Evolutionary conservation across 2,113 vertebrate species (phyloP).

Genomic region (Artemisiospiza belli): DNA sequence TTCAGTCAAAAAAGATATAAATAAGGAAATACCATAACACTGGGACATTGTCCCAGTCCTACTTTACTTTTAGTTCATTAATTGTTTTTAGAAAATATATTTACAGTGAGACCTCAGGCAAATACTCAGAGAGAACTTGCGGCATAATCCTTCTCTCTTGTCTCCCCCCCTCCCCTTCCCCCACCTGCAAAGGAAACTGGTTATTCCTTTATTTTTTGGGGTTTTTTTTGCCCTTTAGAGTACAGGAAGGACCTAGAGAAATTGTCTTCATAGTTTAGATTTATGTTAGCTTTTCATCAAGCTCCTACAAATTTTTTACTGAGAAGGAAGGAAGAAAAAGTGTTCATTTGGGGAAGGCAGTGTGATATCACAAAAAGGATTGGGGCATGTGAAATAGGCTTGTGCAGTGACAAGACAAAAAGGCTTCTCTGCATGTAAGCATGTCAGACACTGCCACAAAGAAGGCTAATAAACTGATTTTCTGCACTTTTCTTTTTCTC

Average conservation of each 20-base stretch:
- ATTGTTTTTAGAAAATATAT: slow-evolving; percentile 23
- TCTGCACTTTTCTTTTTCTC: not conserved
- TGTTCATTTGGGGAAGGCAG: not conserved
- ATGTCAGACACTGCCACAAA: not conserved
- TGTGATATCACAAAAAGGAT: not conserved
- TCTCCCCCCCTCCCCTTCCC: not conserved
- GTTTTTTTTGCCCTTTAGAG: not conserved
- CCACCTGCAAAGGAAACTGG: not conserved
- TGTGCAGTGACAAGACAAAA: not conserved
- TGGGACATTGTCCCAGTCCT: slow-evolving; percentile 1
- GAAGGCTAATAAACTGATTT: not conserved
- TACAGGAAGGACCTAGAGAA: not conserved
- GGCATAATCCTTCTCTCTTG: not conserved
- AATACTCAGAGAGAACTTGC: not conserved
- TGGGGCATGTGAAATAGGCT: not conserved
- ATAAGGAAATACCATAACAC: slow-evolving; percentile 50
- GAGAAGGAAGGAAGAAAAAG: not conserved
- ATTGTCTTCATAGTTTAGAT: not conserved
- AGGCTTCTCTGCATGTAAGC: not conserved
- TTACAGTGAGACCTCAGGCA: not conserved
- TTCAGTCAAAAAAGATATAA: slow-evolving; percentile 57
- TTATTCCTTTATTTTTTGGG: not conserved
- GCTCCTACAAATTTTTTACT: rapidly evolving
- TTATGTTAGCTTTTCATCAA: not conserved
- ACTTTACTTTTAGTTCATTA: slow-evolving; percentile 7